Base-by-base conservation (phyloP, 30 jellyfish, hydroid and myxozoan genomes). In the Mastigias papua region DNA sequence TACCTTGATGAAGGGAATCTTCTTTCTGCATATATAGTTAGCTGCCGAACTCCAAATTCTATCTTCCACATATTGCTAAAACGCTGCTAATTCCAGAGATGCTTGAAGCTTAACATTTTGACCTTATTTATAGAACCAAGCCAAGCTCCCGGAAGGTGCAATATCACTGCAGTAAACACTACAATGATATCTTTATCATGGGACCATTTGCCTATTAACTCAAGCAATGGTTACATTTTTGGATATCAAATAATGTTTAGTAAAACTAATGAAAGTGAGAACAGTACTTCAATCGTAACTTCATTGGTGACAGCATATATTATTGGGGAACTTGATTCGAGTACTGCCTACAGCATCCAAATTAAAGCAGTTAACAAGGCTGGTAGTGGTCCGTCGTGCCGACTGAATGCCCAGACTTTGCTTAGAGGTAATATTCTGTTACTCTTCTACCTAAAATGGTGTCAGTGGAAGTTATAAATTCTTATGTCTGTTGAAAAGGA, bases 311-410 rank as follows among this genome's bases (percentile, higher is more conserved):
- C 49, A 1, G 25, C 17, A 9, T 48, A 76, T 50, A 33, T 19
- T 69, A n/a, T 69, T 3, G 33, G n/a, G 22, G 51, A n/a, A 15
- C 8, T 76, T 31, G 21, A 17, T 58, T 35, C 86, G 8, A 60
- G 51, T 58, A 28, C 75, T 11, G 50, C 32, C n/a, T 76, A 76
- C n/a, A 21, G 35, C 31, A 31, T 76, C 13, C 30, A n/a, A 4
- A 34, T 76, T 35, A 42, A 22, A 10, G 86, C 74, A 31, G 60
- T 33, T 4, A 76, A 76, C 63, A 76, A 49, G 31, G 86, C 86
- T 33, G 86, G 76, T 23, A 28, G 70, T 76, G 86, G 86, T 46
- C 73, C 86, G 16, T 58, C 86, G 74, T 76, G 86, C 57, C 20
- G 29, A 29, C 51, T 58, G 21, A 30, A 25, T 51, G 76, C 54